A percentile compares a stretch with the other conserved stretches of the same genome.
Evolutionary conservation across 2,888 invertebrate genomes (phyloP).

Genomic region (Leptinotarsa peninsularis): DNA sequence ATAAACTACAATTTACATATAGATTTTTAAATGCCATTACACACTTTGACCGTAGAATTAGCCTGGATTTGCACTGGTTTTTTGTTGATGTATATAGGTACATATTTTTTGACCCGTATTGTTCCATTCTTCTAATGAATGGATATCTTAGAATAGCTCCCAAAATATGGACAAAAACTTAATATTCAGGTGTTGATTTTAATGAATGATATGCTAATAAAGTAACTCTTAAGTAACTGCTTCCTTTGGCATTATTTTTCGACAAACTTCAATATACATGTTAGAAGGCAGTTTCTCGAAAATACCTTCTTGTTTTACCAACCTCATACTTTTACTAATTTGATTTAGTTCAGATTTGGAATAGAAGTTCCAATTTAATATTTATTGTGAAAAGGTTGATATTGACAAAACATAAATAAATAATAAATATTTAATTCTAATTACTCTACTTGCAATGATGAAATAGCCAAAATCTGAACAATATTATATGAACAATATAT

Average conservation of each 20-base stretch:
- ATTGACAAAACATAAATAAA: too few relatives aligned
- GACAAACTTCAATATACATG: conserved; percentile 34
- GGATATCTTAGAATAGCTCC: background rate
- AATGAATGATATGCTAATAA: conserved; percentile 3
- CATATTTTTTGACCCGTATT: conserved; percentile 23
- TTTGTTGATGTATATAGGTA: conserved; percentile 42
- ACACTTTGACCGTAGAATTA: conserved; percentile 40
- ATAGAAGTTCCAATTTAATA: background rate
- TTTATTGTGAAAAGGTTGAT: too few relatives aligned
- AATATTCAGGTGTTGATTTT: conserved; percentile 3
- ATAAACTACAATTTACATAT: conserved; percentile 41
- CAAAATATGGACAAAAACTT: conserved; percentile 10
- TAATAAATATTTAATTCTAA: too few relatives aligned
- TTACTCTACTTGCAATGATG: background rate
- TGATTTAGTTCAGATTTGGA: background rate
- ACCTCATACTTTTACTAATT: background rate
- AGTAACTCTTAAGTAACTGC: background rate
- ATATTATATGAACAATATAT: conserved; percentile 17
- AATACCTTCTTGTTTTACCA: background rate
- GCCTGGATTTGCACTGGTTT: conserved; percentile 35
- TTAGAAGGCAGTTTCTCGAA: conserved; percentile 24
- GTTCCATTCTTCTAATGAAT: conserved; percentile 14
- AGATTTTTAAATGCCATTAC: conserved; percentile 40
- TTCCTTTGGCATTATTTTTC: conserved; percentile 13
- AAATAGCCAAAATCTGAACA: conserved; percentile 9